Evolutionary conservation across 2,113 vertebrate genomes (phyloP), one percentile per base, ranked within the genome.

Genomic region (Lanius ludovicianus): DNA sequence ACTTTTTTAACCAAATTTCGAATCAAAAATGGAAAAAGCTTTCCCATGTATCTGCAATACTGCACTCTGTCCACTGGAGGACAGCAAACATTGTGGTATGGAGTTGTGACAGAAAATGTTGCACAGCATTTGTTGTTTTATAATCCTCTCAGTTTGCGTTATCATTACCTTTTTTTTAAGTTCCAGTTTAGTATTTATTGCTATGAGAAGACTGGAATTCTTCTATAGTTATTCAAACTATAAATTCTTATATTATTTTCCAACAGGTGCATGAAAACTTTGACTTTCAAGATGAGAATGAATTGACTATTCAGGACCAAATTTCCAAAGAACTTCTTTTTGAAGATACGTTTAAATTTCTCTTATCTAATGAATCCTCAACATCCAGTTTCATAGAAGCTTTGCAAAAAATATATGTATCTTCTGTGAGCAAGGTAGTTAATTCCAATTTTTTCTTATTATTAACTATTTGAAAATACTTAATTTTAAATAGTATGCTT

Each of bases 281-380:
- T 85, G 96, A 98, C 9, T 98, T 99, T 94, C 97, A 97, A 47
- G 90, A 93, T 85, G 96, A 98, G 63, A 95, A 97, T 53, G 97
- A 98, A 42, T 81, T 89, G 24, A 80, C 91, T 37, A 97, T 98
- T 94, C 98, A 98, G 56, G 96, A 98, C 96, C 98, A 99, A 97
- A 98, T 97, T 86, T 97, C 97, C 69, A 99, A 97, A 98, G 98
- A 99, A 96, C 95, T 96, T 46, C 92, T 99, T 92, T 97, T 99
- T 93, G 98, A 99, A 96, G 99, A 99, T 84, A 97, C 97, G 8
- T 98, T 99, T 67, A 97, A 93, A 91, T 98, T 99, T 96, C 97
- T 99, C 74, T 97, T 99, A 44, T 96, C 97, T 76, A 98, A 98
- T 64, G 91, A 94, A 52, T 95, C 94, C 31, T 96, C 96, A 28